A percentile compares a stretch with the other conserved stretches of the same genome.
Conservation (phyloP, 2,113 vertebrate species). For the Leucopsar rothschildi region DNA sequence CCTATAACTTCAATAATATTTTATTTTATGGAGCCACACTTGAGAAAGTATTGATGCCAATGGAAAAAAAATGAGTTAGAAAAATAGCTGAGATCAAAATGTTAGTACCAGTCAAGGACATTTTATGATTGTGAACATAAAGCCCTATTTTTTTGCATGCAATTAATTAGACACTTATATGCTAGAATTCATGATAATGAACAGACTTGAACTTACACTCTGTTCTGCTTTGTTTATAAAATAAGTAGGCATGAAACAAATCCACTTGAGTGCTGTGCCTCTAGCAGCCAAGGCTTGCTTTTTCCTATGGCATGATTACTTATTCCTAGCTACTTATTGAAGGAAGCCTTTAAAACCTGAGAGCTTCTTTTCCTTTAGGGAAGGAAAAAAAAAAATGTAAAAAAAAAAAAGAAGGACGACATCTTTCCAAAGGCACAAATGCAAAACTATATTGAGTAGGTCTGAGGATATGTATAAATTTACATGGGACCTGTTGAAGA, state of each 20-base stretch:
- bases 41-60: not conserved
- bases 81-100: not conserved
- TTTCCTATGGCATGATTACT: not conserved
- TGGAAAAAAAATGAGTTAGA: not conserved
- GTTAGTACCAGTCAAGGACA: not conserved
- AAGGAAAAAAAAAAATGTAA: not conserved
- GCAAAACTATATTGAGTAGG: not conserved
- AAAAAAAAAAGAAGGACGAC: not conserved
- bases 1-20: not conserved
- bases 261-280: not conserved
- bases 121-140: not conserved
- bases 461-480: not conserved
- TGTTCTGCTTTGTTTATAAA: not conserved
- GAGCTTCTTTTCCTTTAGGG: not conserved
- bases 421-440: not conserved
- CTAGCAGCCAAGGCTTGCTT: not conserved
- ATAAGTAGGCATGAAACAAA: not conserved
- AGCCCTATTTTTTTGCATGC: not conserved
- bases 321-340: not conserved
- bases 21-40: not conserved
- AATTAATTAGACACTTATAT: not conserved
- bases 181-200: not conserved
- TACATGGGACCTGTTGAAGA: not conserved
- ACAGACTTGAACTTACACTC: not conserved
- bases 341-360: not conserved